Evolutionary conservation across 1,140 invertebrate genomes (phyloP).

Genomic region (Sitobion miscanthi): DNA sequence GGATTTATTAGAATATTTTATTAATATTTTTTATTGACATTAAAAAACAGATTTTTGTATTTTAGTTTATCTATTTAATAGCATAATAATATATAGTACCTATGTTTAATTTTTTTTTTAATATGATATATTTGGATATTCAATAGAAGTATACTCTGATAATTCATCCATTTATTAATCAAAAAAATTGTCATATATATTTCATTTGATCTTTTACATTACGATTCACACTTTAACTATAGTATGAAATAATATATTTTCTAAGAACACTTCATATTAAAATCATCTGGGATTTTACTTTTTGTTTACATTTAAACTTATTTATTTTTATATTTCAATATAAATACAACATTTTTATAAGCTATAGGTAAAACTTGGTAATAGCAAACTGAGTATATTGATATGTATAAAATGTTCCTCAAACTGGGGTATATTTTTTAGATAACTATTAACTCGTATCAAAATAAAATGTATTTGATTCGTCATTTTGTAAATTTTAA

Average conservation of each 20-base stretch:
- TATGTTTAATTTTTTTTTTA: not conserved
- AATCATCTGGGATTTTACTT: not conserved
- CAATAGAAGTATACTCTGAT: not conserved
- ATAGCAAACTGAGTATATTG: not conserved
- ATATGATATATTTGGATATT: not conserved
- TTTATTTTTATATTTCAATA: constrained; percentile 9
- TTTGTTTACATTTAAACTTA: not conserved
- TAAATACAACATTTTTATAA: not conserved
- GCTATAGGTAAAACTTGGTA: not conserved
- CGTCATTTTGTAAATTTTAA: not conserved
- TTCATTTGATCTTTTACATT: not conserved
- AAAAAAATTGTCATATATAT: not conserved
- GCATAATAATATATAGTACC: not conserved
- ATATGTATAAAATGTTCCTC: not conserved
- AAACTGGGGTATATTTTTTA: not conserved
- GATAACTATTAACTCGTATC: not conserved
- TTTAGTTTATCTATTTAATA: not conserved
- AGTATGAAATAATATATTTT: not conserved
- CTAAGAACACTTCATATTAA: not conserved
- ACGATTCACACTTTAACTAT: not conserved
- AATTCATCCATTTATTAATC: not conserved
- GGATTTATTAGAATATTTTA: not conserved
- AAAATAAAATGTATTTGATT: not conserved
- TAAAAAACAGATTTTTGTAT: not conserved
- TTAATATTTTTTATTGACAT: not conserved